phyloP scores from a whole-genome alignment of 2,113 vertebrate genomes.

The Rhegmatorhina hoffmannsi region DNA sequence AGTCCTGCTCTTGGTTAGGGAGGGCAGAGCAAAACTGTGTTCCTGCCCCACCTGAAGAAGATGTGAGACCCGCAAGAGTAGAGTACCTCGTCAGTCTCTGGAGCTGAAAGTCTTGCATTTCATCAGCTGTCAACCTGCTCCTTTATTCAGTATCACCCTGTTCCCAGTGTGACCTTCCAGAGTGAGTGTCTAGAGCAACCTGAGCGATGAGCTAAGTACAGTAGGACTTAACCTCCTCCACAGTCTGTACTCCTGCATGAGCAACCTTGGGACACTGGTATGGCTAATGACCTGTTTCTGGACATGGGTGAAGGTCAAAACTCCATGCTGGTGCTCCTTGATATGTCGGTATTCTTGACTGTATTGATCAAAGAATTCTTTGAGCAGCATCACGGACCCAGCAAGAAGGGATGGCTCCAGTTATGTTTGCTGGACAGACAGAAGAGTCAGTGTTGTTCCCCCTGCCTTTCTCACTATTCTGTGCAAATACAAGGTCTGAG shows the following conservation, averaged over 20 bases:
- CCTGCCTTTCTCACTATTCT: neutral
- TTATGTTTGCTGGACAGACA: neutral
- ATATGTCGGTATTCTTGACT: neutral
- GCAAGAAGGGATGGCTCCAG: neutral
- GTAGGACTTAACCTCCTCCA: neutral
- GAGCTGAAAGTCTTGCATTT: neutral
- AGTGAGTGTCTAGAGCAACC: neutral
- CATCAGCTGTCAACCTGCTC: neutral
- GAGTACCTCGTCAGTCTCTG: neutral
- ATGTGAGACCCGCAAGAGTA: neutral
- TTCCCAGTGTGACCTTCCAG: neutral
- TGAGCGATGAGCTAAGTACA: neutral
- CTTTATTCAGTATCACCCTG: neutral
- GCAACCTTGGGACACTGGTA: neutral
- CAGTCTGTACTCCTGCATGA: neutral
- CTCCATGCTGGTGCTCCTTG: neutral
- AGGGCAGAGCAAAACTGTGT: neutral
- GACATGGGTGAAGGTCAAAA: neutral
- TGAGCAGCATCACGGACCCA: neutral
- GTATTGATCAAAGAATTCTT: neutral
- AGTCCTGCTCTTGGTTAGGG: neutral
- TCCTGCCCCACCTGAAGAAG: neutral
- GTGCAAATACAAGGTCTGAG: neutral
- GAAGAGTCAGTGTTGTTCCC: neutral
- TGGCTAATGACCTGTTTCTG: neutral